Evolutionary conservation across 2,113 vertebrate species (phyloP).

Genomic region (Rissa tridactyla): DNA sequence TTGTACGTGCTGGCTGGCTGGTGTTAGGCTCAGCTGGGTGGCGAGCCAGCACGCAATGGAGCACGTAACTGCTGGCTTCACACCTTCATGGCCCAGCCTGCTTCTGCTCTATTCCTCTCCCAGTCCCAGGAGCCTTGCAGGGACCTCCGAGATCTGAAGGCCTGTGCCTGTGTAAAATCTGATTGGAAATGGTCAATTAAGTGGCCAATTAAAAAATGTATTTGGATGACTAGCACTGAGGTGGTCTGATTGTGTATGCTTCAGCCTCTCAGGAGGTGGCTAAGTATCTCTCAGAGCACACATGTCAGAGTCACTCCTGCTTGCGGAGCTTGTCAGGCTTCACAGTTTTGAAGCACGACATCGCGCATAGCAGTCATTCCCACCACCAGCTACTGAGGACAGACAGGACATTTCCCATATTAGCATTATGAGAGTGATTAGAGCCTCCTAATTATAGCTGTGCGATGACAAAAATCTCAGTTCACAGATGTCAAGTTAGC

Average conservation of each 20-base stretch:
- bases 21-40: not conserved
- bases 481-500: not conserved
- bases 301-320: not conserved
- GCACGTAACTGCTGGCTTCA: not conserved
- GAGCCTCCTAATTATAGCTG: conserved; percentile 44
- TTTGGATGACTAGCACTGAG: not conserved
- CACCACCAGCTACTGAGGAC: not conserved
- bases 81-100: not conserved
- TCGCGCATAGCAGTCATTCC: not conserved
- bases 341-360: not conserved
- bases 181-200: not conserved
- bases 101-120: not conserved
- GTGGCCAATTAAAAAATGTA: not conserved
- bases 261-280: not conserved
- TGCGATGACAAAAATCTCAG: conserved; percentile 24
- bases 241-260: not conserved
- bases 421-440: conserved; percentile 31
- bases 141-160: not conserved
- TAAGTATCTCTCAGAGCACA: not conserved
- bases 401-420: not conserved
- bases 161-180: not conserved
- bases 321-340: not conserved
- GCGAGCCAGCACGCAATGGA: rapidly evolving
- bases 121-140: not conserved
- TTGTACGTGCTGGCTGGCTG: rapidly evolving